A percentile compares a stretch with the other conserved stretches of the same genome.
These are phyloP conservation scores for Pachypsylla venusta DNA, from an alignment of 1,140 invertebrate genomes.

Conservation along the genomic window DNA sequence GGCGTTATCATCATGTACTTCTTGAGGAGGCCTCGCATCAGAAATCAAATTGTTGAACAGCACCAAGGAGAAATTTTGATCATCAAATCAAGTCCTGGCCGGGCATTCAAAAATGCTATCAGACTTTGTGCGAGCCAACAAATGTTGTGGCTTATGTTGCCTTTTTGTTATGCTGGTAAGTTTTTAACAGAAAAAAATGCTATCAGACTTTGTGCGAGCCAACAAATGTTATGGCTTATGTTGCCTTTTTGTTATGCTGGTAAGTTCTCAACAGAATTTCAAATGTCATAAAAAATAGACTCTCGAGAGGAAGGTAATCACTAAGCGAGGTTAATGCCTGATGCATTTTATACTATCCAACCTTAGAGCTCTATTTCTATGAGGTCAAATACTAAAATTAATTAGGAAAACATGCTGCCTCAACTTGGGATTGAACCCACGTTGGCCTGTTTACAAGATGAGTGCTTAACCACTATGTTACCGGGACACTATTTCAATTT, in stretches of 20 bases:
- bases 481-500: no score
- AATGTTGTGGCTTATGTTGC: constrained; percentile 67
- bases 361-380: no score
- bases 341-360: no score
- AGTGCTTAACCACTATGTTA: no score
- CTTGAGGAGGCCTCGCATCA: background rate
- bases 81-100: background rate
- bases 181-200: no score
- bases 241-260: constrained; percentile 78
- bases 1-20: background rate
- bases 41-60: background rate
- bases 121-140: constrained; percentile 56
- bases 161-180: constrained; percentile 73
- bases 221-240: constrained; percentile 68
- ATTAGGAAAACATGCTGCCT: no score
- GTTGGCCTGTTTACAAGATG: no score
- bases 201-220: constrained; percentile 48
- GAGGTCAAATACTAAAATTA: no score
- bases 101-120: background rate
- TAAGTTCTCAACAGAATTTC: constrained; percentile 27
- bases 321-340: no score
- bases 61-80: background rate
- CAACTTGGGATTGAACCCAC: no score
- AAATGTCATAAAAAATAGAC: no score
- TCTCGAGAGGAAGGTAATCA: no score